Conservation (phyloP, 2,113 vertebrate genomes). For the Notothenia coriiceps region DNA sequence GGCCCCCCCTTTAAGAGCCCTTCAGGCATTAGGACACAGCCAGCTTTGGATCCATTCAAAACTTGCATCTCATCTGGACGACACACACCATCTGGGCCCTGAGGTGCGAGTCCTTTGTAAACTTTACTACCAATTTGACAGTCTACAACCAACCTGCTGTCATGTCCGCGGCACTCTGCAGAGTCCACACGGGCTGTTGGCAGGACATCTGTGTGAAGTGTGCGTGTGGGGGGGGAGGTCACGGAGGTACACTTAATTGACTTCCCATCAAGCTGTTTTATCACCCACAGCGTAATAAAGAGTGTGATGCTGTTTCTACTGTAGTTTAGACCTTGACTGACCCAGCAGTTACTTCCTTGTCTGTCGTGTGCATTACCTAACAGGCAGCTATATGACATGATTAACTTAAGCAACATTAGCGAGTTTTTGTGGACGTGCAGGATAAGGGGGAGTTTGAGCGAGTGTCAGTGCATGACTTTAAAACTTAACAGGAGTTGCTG, state of each 20-base stretch:
- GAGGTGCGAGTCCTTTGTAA: slow-evolving; percentile 75
- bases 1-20: slow-evolving; percentile 40
- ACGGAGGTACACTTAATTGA: slow-evolving; percentile 19
- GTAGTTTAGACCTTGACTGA: slow-evolving; percentile 11
- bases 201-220: slow-evolving; percentile 54
- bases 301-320: slow-evolving; percentile 16
- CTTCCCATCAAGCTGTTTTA: slow-evolving; percentile 39
- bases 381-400: not conserved
- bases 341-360: not conserved
- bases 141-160: slow-evolving; percentile 43
- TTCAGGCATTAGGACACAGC: slow-evolving; percentile 25
- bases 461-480: not conserved
- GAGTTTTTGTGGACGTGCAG: not conserved
- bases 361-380: not conserved
- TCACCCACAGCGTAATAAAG: slow-evolving; percentile 30
- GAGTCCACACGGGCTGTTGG: slow-evolving; percentile 50
- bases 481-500: not conserved
- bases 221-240: slow-evolving; percentile 29
- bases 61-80: slow-evolving; percentile 67
- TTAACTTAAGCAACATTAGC: not conserved
- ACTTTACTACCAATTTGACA: slow-evolving; percentile 70
- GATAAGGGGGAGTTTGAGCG: not conserved
- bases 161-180: slow-evolving; percentile 61
- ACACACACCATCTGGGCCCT: slow-evolving; percentile 68
- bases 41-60: slow-evolving; percentile 56